These are phyloP conservation scores for Aphelenchoides fujianensis DNA, from an alignment of 1,140 invertebrate species.

Conservation along the genomic window DNA sequence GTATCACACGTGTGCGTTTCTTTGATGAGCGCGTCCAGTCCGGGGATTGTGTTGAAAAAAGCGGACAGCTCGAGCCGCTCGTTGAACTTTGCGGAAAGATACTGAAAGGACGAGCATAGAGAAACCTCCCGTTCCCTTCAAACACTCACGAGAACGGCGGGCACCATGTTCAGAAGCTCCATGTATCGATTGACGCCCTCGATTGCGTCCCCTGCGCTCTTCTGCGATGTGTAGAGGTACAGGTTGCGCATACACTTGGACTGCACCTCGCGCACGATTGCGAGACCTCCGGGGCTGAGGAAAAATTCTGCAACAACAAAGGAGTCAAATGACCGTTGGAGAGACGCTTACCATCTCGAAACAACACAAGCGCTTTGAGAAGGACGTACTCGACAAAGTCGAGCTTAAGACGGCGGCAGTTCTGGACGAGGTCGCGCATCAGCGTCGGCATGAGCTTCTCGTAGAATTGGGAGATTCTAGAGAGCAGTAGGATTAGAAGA, in stretches of 20 bases:
- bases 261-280: background rate
- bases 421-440: background rate
- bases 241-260: background rate
- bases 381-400: slow-evolving; percentile 4
- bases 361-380: background rate
- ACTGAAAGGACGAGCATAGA: background rate
- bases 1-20: too few relatives aligned
- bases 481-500: too few relatives aligned
- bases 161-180: slow-evolving; percentile 2
- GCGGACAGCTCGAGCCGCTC: background rate
- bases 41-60: background rate
- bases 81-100: background rate
- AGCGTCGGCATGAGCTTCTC: background rate
- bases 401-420: background rate
- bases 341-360: background rate
- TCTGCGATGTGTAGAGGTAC: background rate
- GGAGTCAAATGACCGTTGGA: background rate
- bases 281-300: background rate
- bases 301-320: slow-evolving; percentile 2
- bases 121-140: background rate
- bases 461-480: background rate
- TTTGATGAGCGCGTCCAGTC: too few relatives aligned
- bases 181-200: slow-evolving; percentile 4
- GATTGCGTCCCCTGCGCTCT: background rate
- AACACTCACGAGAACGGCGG: background rate